Evolutionary conservation across 2,113 vertebrate genomes (phyloP).

Genomic region (Prochilodus magdalenae): DNA sequence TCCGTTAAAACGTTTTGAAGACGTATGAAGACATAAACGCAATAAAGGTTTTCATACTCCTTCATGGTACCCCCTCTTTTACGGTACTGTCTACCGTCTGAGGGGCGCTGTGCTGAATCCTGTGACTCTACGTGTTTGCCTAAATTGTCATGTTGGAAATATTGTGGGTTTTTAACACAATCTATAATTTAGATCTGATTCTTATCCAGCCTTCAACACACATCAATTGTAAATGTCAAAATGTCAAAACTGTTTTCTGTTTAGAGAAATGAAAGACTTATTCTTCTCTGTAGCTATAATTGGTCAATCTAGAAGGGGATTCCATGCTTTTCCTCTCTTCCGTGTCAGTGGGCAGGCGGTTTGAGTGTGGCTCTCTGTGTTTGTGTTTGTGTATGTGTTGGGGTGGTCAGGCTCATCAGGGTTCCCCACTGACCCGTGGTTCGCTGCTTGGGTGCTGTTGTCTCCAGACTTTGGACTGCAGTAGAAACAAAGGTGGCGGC

Average conservation of each 20-base stretch:
- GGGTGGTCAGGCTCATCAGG: constrained; percentile 27
- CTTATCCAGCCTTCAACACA: constrained; percentile 30
- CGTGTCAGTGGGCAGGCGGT: background rate
- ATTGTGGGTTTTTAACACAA: constrained; percentile 11
- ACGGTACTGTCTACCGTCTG: too few relatives aligned
- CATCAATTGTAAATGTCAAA: constrained; percentile 5
- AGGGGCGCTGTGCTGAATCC: background rate
- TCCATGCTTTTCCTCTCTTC: constrained; percentile 10
- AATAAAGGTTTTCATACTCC: too few relatives aligned
- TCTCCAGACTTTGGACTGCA: constrained; percentile 49
- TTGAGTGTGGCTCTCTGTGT: background rate
- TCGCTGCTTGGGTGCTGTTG: constrained; percentile 41
- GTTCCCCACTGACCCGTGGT: constrained; percentile 45
- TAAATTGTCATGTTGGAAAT: background rate
- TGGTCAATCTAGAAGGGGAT: background rate
- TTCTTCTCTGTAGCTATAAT: background rate
- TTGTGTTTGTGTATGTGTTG: constrained; percentile 1
- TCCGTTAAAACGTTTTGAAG: too few relatives aligned
- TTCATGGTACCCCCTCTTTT: too few relatives aligned
- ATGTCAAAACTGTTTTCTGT: background rate
- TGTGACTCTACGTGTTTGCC: background rate
- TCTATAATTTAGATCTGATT: constrained; percentile 57
- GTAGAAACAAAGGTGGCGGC: constrained; percentile 39
- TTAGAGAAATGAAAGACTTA: constrained; percentile 23
- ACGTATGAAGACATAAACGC: too few relatives aligned